These are phyloP conservation scores for Dromius quadrimaculatus DNA, from an alignment of 2,888 invertebrate species.

Conservation along the genomic window DNA sequence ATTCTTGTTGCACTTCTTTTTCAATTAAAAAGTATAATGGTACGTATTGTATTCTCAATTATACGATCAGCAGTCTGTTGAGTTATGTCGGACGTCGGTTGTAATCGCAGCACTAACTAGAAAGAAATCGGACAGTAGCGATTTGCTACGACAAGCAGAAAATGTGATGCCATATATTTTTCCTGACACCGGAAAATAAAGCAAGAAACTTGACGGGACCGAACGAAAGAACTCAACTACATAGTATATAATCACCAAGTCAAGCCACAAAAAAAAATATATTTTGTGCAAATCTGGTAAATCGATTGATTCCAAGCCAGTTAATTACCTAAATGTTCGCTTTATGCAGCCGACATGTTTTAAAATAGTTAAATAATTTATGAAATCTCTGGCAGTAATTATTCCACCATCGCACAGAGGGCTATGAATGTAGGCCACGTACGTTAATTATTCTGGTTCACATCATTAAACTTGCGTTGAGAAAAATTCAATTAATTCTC, in stretches of 20 bases:
- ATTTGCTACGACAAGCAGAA: constrained; percentile 41
- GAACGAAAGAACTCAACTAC: constrained; percentile 6
- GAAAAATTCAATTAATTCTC: constrained; percentile 43
- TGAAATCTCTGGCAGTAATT: constrained; percentile 30
- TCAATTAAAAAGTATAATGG: no score
- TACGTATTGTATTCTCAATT: no score
- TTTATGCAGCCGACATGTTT: constrained; percentile 32
- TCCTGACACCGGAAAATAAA: constrained; percentile 29
- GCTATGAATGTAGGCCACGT: neutral
- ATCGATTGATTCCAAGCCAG: neutral
- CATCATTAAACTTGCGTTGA: constrained; percentile 35
- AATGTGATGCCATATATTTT: constrained; percentile 40
- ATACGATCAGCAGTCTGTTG: constrained; percentile 14
- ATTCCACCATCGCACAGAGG: neutral
- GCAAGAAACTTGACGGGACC: constrained; percentile 21
- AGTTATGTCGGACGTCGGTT: constrained; percentile 25
- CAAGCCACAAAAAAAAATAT: neutral
- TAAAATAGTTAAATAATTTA: constrained; percentile 24
- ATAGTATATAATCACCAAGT: neutral
- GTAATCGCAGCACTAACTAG: constrained; percentile 22
- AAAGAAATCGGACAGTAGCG: constrained; percentile 39
- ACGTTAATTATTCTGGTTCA: constrained; percentile 38
- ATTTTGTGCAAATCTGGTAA: neutral
- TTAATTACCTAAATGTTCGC: neutral
- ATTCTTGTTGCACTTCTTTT: no score